Percentiles rank a stretch among this genome's conserved stretches.
phyloP scores from a whole-genome alignment of 2,797 vertebrate species.

The Chelmon rostratus region DNA sequence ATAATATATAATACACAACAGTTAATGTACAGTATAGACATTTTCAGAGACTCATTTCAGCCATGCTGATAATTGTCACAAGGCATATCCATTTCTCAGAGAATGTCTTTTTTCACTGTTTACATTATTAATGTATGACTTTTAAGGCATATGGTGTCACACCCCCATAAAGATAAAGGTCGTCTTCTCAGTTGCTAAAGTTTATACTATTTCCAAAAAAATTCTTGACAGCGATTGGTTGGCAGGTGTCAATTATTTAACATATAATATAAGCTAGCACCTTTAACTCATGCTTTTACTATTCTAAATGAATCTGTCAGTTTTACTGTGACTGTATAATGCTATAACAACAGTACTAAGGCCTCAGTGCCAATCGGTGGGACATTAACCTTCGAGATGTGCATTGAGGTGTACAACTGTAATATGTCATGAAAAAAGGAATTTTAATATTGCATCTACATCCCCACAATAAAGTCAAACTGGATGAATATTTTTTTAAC shows the following conservation, averaged over 20 bases:
- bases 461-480: neutral
- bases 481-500: neutral
- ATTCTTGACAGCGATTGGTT: neutral
- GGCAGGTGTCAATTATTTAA: neutral
- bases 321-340: neutral
- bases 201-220: neutral
- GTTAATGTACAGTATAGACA: neutral
- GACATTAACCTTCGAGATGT: neutral
- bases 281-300: neutral
- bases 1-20: conserved; percentile 13
- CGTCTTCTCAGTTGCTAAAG: neutral
- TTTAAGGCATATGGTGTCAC: neutral
- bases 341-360: neutral
- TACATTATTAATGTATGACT: neutral
- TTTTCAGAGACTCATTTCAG: neutral
- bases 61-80: neutral
- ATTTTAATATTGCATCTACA: neutral
- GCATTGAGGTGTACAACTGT: neutral
- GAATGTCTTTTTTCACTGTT: no score
- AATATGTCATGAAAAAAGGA: neutral
- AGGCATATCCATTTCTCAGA: neutral
- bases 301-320: neutral
- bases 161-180: neutral
- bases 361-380: neutral
- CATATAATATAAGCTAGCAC: neutral